phyloP scores from a whole-genome alignment of 2,888 invertebrate genomes.

The Magallana nippona region DNA sequence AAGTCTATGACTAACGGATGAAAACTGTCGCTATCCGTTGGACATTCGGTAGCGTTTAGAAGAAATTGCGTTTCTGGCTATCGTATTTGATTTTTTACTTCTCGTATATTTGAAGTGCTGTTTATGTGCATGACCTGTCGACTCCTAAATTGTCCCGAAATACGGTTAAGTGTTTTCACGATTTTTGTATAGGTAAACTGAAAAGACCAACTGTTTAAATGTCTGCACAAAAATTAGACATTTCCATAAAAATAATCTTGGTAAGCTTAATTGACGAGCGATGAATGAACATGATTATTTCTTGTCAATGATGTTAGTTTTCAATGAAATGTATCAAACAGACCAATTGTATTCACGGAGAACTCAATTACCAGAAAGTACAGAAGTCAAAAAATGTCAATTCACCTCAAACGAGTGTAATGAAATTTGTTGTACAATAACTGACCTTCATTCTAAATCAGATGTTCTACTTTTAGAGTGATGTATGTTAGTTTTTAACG shows the following conservation, averaged over 20 bases:
- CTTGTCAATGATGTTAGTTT: neutral
- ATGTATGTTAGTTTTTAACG: neutral
- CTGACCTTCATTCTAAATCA: conserved; percentile 2
- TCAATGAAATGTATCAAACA: conserved; percentile 8
- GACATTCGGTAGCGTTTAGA: too few species aligned
- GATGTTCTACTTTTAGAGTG: neutral
- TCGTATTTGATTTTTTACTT: too few species aligned
- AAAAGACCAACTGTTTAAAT: neutral
- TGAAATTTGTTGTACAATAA: neutral
- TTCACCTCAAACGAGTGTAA: neutral
- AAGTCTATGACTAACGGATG: too few species aligned
- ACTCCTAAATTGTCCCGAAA: neutral
- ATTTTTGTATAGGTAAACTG: neutral
- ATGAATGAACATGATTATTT: neutral
- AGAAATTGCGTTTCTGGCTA: too few species aligned
- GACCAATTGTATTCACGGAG: neutral
- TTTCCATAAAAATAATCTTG: neutral
- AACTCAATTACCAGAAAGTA: conserved; percentile 18
- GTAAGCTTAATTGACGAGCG: neutral
- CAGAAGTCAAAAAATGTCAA: neutral
- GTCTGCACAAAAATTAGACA: neutral
- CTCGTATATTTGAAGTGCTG: too few species aligned
- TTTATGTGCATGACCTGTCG: neutral
- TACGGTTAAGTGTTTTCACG: neutral
- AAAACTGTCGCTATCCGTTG: too few species aligned